These are phyloP conservation scores for Delphinus delphis DNA, from an alignment of 2,113 vertebrate genomes.

Conservation along the genomic window DNA sequence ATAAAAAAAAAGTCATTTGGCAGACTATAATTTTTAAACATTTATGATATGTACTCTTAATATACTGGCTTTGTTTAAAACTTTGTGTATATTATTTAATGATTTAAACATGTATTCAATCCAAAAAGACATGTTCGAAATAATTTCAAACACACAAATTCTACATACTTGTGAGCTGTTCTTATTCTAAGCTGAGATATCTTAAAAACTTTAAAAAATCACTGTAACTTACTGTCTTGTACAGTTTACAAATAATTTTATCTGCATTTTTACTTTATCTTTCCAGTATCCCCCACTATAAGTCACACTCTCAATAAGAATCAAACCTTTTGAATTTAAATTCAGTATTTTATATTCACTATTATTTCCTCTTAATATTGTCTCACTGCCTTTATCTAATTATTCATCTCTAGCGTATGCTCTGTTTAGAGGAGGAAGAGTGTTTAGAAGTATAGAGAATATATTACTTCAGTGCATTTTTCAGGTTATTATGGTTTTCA, in stretches of 20 bases:
- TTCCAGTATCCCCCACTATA: no score
- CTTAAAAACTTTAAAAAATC: not conserved
- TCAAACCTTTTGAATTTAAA: not conserved
- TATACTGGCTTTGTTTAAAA: not conserved
- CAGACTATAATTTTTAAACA: not conserved
- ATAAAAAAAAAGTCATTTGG: not conserved
- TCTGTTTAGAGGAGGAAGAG: not conserved
- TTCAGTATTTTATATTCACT: not conserved
- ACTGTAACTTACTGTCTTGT: not conserved
- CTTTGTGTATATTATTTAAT: not conserved
- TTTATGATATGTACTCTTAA: not conserved
- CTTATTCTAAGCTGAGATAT: not conserved
- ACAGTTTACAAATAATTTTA: not conserved
- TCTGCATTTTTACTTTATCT: not conserved
- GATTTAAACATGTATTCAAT: not conserved
- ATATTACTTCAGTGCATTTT: not conserved
- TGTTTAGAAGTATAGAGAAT: not conserved
- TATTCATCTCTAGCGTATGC: not conserved
- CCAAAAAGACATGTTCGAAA: not conserved
- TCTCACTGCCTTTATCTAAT: not conserved
- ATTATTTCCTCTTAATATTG: not conserved
- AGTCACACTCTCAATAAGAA: not conserved
- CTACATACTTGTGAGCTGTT: not conserved
- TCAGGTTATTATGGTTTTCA: not conserved
- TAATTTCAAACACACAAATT: not conserved